Evolutionary conservation across 2,113 vertebrate species (phyloP), one percentile per base, ranked within the genome.

Genomic region (Heterotis niloticus): DNA sequence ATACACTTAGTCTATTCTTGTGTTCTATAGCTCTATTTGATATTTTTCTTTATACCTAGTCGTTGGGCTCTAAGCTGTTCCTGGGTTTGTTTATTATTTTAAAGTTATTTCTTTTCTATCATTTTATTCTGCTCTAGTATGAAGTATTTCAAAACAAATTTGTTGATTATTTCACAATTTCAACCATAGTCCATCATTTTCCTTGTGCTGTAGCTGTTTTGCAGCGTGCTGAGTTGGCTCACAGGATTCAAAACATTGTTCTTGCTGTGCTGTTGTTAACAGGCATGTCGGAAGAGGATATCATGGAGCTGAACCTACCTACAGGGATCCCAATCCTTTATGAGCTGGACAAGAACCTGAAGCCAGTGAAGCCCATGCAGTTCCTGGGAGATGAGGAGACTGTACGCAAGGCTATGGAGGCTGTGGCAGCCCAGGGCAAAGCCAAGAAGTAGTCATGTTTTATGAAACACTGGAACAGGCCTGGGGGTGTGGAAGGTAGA

Each of bases 301-400:
- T 96, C 86, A 96, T 96, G 95, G 94, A 95, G 89, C 88, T 96
- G 80, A 96, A 95, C 86, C 87, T 96, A 82, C 94, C 95, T 10
- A 96, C 94, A 0, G 95, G 94, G 52, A 95, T 96, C 81, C 94
- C 95, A 18, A 94, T 96, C 0, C 92, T 96, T 62, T 96, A 94
- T 0, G 94, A 95, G 79, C 84, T 96, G 81, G 94, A 96, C 83
- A 94, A 95, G 88, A 95, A 96, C 85, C 87, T 96, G 87, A 96
- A 95, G 84, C 94, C 94, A 0, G 81, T 94, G 82, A 94, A 94
- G 81, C 91, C 94, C 72, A 94, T 95, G 94, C 93, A 95, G 88
- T 95, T 95, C 87, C 89, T 95, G 75, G 94, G 94, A 10, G 94
- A 95, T 28, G 92, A 96, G 84, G 95, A 96, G 85, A 96, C 94